Percentiles rank a stretch among this genome's conserved stretches.
Evolutionary conservation across 2,113 vertebrate genomes (phyloP).

Genomic region (Meleagris gallopavo): DNA sequence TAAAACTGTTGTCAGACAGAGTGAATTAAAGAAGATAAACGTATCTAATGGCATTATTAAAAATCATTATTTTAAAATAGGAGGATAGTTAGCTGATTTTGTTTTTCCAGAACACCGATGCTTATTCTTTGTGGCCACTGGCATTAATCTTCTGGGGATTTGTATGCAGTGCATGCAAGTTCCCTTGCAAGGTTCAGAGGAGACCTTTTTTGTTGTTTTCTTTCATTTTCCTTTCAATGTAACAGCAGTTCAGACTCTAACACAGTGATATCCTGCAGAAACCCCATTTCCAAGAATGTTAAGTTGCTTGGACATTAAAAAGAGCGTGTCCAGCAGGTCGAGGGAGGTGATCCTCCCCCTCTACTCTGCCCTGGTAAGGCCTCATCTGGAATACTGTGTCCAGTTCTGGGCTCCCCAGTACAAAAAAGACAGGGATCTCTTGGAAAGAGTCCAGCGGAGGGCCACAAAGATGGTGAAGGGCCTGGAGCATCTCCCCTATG

Average conservation of each 20-base stretch:
- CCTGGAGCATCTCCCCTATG: no score
- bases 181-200: neutral
- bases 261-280: constrained; percentile 38
- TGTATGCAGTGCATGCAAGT: neutral
- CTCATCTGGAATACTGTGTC: no score
- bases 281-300: constrained; percentile 60
- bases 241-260: constrained; percentile 33
- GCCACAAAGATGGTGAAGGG: no score
- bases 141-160: constrained; percentile 9
- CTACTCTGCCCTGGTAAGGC: no score
- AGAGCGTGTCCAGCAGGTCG: no score
- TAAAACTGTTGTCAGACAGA: neutral
- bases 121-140: neutral
- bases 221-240: constrained; percentile 28
- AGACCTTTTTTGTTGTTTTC: neutral
- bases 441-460: no score
- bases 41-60: constrained; percentile 31
- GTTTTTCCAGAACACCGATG: neutral
- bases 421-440: no score
- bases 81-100: neutral
- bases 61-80: neutral
- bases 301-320: constrained; percentile 67
- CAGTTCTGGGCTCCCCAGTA: no score
- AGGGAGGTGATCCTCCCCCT: no score
- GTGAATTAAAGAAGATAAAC: constrained; percentile 38